Base-by-base conservation (phyloP, 2,888 invertebrate genomes). In the Celastrina argiolus region DNA sequence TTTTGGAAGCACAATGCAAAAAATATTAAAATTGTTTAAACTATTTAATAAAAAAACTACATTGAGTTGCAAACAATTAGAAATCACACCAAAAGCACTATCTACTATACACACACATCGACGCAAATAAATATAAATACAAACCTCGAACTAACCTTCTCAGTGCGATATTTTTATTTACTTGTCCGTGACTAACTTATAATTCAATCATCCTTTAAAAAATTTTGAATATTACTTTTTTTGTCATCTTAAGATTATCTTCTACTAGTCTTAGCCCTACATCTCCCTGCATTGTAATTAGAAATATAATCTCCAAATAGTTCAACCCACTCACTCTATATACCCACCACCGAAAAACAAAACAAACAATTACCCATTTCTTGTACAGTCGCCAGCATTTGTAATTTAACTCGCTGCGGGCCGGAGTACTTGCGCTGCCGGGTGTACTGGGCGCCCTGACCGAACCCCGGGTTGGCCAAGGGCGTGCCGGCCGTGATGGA, bases 361-460 rank as follows among this genome's bases (percentile, higher is more conserved):
- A 68, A 69, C 69, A 73, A 71, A 78, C 76, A 92, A 88, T 93
- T 94, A 95, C 95, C 95, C 89, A 94, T 91, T 92, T 96, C 96
- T 82, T 95, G 95, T 41, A 96, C 95, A 66, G 96, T 96, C 59
- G 96, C 89, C 74, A 92, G 74, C 74, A 85, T 87, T 76, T 88
- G 91, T 51, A 87, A 76, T 70, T 91, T 91, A 66, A 87, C 82
- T 3, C 92, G 83, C 76, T 84, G 92, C 65, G 90, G 93, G 73
- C 87, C 93, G n/a, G 93, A 92, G 73, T 92, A 92, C 75, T 93
- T 93, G 71, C 93, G 86, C 68, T 88, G 90, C 16, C 85, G 78
- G 22, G 76, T 78, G 75, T 83, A 84, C 67, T 82, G 81, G 6
- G 61, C 36, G 12, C 71, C 71, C 34, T 75, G 74, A 66, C 74